Evolutionary conservation across 2,113 vertebrate genomes (phyloP), one percentile per base, ranked within the genome.

Genomic region (Cephalopterus ornatus): DNA sequence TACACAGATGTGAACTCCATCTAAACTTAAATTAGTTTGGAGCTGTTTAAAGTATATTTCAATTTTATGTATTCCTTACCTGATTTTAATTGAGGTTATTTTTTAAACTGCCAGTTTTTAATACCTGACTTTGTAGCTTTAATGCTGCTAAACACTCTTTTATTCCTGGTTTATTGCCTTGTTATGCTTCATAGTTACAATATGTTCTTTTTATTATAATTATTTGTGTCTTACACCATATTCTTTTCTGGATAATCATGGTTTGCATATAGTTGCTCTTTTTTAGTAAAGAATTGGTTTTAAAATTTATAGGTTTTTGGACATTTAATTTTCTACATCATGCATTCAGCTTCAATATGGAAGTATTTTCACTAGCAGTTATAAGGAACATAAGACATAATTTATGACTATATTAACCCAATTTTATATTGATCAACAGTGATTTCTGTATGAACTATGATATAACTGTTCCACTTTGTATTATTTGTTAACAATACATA

Each of bases 21-120:
- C 75, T 84, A 78, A 94, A 90, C 67, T 94, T 90, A 76, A 76
- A 92, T 86, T 87, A 89, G 58, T 91, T 88, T 92, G 3, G 26
- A 8, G 6, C 47, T 70, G n/a, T 83, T 95, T 76, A 63, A 88
- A 74, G 22, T 35, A 41, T 58, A 33, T 72, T 88, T 62, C 85
- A 68, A 3, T 87, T 90, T 91, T 93, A 83, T 95, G 63, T 37
- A 44, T 80, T 47, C 59, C 74, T 61, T 89, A 73, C 58, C 62
- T 89, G 70, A 81, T 94, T 93, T 94, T 93, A 88, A 75, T 66
- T 88, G 52, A 76, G 41, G 46, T 76, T 89, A 55, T 89, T 89
- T 94, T 91, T 96, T 70, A 61, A 87, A 71, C 71, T 94, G 63
- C 22, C 58, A 41, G 11, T 27, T 92, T 96, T 86, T 94, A 95